Percentiles rank a stretch among this genome's conserved stretches.
Evolutionary conservation across 2,888 invertebrate species (phyloP).

Genomic region (Boloria euphrosyne): DNA sequence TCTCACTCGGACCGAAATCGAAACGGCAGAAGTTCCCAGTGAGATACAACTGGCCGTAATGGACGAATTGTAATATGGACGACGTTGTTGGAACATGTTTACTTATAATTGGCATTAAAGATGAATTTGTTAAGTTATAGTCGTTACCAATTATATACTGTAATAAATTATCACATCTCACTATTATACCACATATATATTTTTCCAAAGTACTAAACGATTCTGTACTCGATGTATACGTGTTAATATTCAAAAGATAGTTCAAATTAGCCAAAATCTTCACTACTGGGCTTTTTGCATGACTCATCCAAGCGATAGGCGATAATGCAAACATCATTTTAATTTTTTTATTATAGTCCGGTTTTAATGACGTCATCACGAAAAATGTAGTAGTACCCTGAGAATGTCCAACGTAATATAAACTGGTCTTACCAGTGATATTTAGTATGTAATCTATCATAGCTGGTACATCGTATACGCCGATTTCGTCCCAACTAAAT

Average conservation of each 20-base stretch:
- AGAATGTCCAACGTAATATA: slow-evolving; percentile 88
- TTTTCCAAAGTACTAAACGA: slow-evolving; percentile 53
- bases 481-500: slow-evolving; percentile 89
- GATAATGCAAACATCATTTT: slow-evolving; percentile 80
- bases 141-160: slow-evolving; percentile 54
- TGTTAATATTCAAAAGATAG: slow-evolving; percentile 48
- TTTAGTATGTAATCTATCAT: slow-evolving; percentile 84
- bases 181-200: slow-evolving; percentile 50
- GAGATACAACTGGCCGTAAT: slow-evolving; percentile 64
- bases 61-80: slow-evolving; percentile 76
- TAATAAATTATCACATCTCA: slow-evolving; percentile 55
- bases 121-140: slow-evolving; percentile 56
- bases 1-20: slow-evolving; percentile 55
- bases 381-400: slow-evolving; percentile 84
- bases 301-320: slow-evolving; percentile 80
- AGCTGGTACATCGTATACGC: slow-evolving; percentile 86
- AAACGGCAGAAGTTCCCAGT: slow-evolving; percentile 63
- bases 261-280: slow-evolving; percentile 36
- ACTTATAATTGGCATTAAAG: slow-evolving; percentile 81
- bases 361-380: slow-evolving; percentile 77
- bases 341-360: slow-evolving; percentile 82
- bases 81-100: slow-evolving; percentile 84
- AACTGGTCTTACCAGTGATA: slow-evolving; percentile 68
- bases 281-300: slow-evolving; percentile 65
- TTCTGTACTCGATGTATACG: slow-evolving; percentile 50